These are phyloP conservation scores for Arctocebus calabarensis DNA, from an alignment of 2,797 vertebrate genomes.

Conservation along the genomic window DNA sequence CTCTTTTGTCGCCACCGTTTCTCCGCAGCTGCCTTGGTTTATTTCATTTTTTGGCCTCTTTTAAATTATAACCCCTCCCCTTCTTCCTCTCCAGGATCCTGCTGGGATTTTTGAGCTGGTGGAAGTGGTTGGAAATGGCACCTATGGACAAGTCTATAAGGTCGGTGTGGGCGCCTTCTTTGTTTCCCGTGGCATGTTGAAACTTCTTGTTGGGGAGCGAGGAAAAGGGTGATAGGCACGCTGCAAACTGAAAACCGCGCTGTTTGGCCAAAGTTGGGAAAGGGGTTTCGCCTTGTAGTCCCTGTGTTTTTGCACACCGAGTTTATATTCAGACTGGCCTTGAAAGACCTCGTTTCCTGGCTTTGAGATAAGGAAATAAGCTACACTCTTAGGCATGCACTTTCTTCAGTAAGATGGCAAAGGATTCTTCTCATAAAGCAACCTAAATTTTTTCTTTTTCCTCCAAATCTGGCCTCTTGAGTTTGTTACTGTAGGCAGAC, in stretches of 20 bases:
- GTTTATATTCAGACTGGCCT: conserved; percentile 60
- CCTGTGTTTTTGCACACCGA: neutral
- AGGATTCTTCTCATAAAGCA: neutral
- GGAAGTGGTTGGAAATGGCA: conserved; percentile 99
- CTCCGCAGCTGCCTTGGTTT: neutral
- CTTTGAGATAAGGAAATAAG: conserved; percentile 67
- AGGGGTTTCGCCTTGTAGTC: conserved; percentile 11
- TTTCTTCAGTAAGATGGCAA: conserved; percentile 37
- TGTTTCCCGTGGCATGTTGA: conserved; percentile 73
- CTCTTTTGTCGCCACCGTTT: conserved; percentile 45
- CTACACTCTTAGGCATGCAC: conserved; percentile 56
- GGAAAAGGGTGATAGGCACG: neutral
- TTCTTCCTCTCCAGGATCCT: conserved; percentile 91
- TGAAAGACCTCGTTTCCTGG: conserved; percentile 74
- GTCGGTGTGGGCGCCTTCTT: conserved; percentile 90
- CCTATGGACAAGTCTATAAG: conserved; percentile 99
- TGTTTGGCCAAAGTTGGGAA: conserved; percentile 52
- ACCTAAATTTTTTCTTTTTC: neutral
- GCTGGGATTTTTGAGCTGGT: conserved; percentile 99
- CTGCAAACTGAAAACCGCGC: conserved; percentile 56
- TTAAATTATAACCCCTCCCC: conserved; percentile 39
- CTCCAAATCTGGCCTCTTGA: neutral
- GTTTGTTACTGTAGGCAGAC: conserved; percentile 32
- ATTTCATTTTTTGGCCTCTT: neutral
- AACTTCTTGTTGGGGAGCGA: conserved; percentile 67